Evolutionary conservation across 2,113 vertebrate species (phyloP).

Genomic region (Syngnathus floridae): DNA sequence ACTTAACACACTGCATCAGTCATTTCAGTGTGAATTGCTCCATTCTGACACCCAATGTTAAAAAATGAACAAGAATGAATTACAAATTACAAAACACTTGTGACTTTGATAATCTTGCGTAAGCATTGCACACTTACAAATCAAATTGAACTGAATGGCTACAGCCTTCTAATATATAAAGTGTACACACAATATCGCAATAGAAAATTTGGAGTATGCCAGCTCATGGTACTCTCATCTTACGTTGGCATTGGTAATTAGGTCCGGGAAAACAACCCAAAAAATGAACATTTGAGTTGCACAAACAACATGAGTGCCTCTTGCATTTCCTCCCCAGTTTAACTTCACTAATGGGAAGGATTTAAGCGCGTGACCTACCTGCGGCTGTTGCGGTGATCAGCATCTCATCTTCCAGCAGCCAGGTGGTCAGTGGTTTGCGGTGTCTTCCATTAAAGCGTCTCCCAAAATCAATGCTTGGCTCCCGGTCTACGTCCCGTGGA

Average conservation of each 20-base stretch:
- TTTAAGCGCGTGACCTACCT: conserved; percentile 54
- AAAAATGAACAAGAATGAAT: conserved; percentile 22
- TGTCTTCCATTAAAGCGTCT: conserved; percentile 48
- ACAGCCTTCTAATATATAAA: conserved; percentile 1
- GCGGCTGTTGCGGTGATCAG: conserved; percentile 61
- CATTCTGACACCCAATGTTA: conserved; percentile 9
- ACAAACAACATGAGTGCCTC: conserved; percentile 52
- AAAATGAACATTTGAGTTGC: conserved; percentile 17
- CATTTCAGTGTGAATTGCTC: conserved; percentile 36
- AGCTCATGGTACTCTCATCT: conserved; percentile 56
- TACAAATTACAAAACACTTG: no score
- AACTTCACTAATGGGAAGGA: conserved; percentile 59
- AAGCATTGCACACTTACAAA: conserved; percentile 32
- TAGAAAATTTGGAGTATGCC: conserved; percentile 60
- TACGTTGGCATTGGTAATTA: conserved; percentile 30
- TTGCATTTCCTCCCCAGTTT: conserved; percentile 51
- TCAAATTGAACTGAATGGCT: conserved; percentile 36
- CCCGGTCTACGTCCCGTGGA: conserved; percentile 27
- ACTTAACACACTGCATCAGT: conserved; percentile 45
- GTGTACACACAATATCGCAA: conserved; percentile 55
- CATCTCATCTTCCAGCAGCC: conserved; percentile 47
- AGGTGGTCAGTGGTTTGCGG: conserved; percentile 59
- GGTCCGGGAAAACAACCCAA: conserved; percentile 17
- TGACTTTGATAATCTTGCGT: no score
- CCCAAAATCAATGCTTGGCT: conserved; percentile 55